Conservation (phyloP, 2,888 invertebrate genomes). For the Papilio demoleus region DNA sequence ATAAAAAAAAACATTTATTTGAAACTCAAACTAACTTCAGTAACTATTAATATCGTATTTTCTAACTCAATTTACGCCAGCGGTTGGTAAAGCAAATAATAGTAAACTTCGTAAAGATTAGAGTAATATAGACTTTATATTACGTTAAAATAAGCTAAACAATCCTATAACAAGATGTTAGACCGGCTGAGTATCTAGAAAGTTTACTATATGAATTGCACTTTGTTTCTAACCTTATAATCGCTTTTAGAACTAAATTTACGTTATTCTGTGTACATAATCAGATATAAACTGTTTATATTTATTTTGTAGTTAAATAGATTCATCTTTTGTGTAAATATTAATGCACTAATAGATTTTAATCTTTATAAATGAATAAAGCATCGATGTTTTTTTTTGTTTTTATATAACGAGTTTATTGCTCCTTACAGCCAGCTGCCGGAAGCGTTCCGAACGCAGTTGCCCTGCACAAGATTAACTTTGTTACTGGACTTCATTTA, state of each 20-base stretch:
- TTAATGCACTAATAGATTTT: background rate
- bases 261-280: background rate
- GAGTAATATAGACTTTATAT: background rate
- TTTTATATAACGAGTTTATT: conserved; percentile 3
- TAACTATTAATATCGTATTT: no score
- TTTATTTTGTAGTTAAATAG: background rate
- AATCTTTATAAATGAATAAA: conserved; percentile 3
- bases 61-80: no score
- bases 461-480: background rate
- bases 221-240: background rate
- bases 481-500: conserved; percentile 7
- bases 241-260: background rate
- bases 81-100: no score
- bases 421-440: background rate
- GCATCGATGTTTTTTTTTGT: background rate
- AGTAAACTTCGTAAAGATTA: background rate
- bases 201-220: background rate
- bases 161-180: background rate
- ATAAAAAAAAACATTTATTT: no score
- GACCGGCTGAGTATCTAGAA: background rate
- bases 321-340: background rate
- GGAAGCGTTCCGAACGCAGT: conserved; percentile 1
- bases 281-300: background rate
- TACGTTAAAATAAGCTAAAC: background rate
- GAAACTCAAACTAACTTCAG: no score